phyloP scores from a whole-genome alignment of 1,140 invertebrate species.

The Drosophila truncata region DNA sequence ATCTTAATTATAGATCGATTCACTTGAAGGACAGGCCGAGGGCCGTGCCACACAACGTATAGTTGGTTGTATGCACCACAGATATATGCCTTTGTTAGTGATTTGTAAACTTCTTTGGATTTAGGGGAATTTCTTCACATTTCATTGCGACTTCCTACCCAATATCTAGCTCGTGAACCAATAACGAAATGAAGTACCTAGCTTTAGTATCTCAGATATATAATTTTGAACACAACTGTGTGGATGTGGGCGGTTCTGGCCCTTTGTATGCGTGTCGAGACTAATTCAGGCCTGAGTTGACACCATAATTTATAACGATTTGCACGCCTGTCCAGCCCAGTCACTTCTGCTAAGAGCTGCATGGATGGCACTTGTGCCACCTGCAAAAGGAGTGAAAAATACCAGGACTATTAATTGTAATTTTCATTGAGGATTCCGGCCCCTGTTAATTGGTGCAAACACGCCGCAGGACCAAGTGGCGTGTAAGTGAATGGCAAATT shows the following conservation, averaged over 20 bases:
- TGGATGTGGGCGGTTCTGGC: slow-evolving; percentile 21
- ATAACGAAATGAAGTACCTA: not conserved
- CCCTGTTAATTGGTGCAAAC: slow-evolving; percentile 45
- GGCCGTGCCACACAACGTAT: not conserved
- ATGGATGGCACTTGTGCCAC: slow-evolving; percentile 13
- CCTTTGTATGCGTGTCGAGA: slow-evolving; percentile 64
- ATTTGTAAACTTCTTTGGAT: not conserved
- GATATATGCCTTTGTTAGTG: not conserved
- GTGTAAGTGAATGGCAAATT: slow-evolving; percentile 48
- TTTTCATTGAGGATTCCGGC: slow-evolving; percentile 24
- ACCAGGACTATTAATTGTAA: slow-evolving; percentile 46
- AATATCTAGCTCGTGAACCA: not conserved
- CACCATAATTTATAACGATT: slow-evolving; percentile 78
- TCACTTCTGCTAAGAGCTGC: slow-evolving; percentile 25
- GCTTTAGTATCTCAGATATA: not conserved
- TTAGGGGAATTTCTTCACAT: not conserved
- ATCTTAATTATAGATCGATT: slow-evolving; percentile 81
- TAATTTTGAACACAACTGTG: not conserved
- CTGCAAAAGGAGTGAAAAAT: slow-evolving; percentile 52
- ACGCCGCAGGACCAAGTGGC: slow-evolving; percentile 46
- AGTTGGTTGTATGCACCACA: not conserved
- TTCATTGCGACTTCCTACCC: not conserved
- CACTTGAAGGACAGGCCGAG: slow-evolving; percentile 39
- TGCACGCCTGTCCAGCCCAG: slow-evolving; percentile 37
- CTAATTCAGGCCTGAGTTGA: slow-evolving; percentile 69